Percentiles rank a stretch among this genome's conserved stretches.
phyloP scores from a whole-genome alignment of 2,113 vertebrate species.

The Fulmarus glacialis region DNA sequence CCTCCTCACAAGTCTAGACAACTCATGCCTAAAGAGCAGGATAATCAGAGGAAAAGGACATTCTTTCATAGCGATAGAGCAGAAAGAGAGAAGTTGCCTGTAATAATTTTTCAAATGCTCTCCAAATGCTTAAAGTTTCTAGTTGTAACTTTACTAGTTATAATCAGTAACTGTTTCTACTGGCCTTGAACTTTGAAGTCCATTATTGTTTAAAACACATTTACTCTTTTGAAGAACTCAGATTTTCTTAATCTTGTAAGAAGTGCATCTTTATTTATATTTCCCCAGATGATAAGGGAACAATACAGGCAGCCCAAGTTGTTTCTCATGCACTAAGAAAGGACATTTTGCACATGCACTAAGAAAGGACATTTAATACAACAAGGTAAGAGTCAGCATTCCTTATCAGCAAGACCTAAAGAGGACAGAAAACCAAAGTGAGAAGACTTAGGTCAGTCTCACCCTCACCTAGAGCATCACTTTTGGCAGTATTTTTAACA shows the following conservation, averaged over 20 bases:
- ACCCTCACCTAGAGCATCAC: rapidly evolving
- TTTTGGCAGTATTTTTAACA: not conserved
- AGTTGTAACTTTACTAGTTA: not conserved
- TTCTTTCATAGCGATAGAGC: not conserved
- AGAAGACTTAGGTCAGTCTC: not conserved
- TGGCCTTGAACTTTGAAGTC: not conserved
- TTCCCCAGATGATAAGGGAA: not conserved
- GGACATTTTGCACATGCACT: not conserved
- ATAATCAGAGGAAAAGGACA: not conserved
- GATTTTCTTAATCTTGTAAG: not conserved
- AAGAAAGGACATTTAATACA: not conserved
- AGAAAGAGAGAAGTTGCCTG: not conserved
- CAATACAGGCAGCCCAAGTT: not conserved
- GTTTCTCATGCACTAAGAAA: not conserved
- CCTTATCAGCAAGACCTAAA: not conserved
- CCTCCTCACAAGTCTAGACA: not conserved
- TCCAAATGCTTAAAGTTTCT: not conserved
- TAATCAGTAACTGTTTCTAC: not conserved
- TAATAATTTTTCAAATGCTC: not conserved
- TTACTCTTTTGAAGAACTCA: not conserved
- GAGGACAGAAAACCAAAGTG: not conserved
- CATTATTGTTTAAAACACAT: not conserved
- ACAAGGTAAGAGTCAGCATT: not conserved
- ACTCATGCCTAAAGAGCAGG: not conserved
- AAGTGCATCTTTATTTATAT: not conserved